Evolutionary conservation across 2,888 invertebrate genomes (phyloP).

Genomic region (Cataglyphis altisquamis): DNA sequence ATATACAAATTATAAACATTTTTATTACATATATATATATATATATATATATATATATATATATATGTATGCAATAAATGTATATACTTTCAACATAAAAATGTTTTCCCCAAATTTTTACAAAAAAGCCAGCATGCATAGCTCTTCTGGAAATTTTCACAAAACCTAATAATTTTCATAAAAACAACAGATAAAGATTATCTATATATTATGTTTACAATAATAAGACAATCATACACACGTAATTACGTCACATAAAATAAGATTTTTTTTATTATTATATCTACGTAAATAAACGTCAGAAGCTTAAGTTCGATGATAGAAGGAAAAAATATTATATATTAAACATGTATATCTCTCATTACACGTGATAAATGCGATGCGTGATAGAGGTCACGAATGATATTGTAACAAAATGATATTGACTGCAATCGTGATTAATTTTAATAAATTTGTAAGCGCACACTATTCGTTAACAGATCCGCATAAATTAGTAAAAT

Average conservation of each 20-base stretch:
- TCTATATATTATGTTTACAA: slow-evolving; percentile 22
- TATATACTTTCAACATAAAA: not conserved
- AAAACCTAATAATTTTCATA: not conserved
- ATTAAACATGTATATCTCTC: slow-evolving; percentile 48
- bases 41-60: not conserved
- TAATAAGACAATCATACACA: slow-evolving; percentile 3
- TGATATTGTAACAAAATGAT: slow-evolving; percentile 46
- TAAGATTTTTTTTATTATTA: slow-evolving; percentile 41
- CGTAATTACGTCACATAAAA: not conserved
- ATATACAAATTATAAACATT: not conserved
- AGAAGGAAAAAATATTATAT: slow-evolving; percentile 39
- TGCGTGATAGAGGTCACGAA: slow-evolving; percentile 68
- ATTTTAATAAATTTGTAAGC: not conserved
- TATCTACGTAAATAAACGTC: slow-evolving; percentile 44
- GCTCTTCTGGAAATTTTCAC: not conserved
- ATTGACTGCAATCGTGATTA: not conserved
- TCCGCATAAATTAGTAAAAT: not conserved
- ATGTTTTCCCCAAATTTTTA: not conserved
- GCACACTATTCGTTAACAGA: not conserved
- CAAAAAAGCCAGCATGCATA: not conserved
- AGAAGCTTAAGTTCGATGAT: slow-evolving; percentile 46
- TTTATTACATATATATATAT: not conserved
- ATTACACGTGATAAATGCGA: slow-evolving; percentile 64
- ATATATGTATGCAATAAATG: not conserved
- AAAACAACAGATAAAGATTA: not conserved